Conservation (phyloP, 2,888 invertebrate species). For the Drosophila diplacantha region DNA sequence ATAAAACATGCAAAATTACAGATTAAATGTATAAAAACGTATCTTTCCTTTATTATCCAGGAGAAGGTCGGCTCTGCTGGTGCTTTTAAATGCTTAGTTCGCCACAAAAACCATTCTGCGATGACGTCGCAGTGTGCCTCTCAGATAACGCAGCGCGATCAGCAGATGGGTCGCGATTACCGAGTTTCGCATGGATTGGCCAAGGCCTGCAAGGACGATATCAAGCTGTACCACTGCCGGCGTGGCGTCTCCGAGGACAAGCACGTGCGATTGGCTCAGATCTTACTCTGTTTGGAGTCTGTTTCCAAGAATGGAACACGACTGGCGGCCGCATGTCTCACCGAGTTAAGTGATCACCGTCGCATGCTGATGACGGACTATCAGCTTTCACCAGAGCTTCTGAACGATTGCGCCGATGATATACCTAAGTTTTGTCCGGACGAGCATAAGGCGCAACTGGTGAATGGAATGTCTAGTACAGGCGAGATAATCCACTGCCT, state of each 20-base stretch:
- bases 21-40: not conserved
- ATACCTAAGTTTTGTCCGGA: conserved; percentile 87
- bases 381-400: conserved; percentile 94
- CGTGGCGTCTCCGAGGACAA: conserved; percentile 89
- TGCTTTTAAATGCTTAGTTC: conserved; percentile 92
- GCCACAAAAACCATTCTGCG: conserved; percentile 85
- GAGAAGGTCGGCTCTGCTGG: conserved; percentile 87
- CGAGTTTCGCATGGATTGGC: conserved; percentile 92
- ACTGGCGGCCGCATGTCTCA: conserved; percentile 87
- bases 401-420: conserved; percentile 90
- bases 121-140: conserved; percentile 86
- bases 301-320: conserved; percentile 84
- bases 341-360: conserved; percentile 94
- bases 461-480: conserved; percentile 56
- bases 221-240: conserved; percentile 90
- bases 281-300: conserved; percentile 94
- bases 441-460: conserved; percentile 79
- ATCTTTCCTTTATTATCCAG: conserved; percentile 62
- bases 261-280: conserved; percentile 90
- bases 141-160: conserved; percentile 90
- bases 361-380: conserved; percentile 95
- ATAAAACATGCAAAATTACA: not conserved
- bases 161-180: conserved; percentile 93
- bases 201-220: conserved; percentile 92
- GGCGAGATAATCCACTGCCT: conserved; percentile 96